Evolutionary conservation across 1,140 invertebrate species (phyloP), one percentile per base, ranked within the genome.

Genomic region (Micrasema longulum): DNA sequence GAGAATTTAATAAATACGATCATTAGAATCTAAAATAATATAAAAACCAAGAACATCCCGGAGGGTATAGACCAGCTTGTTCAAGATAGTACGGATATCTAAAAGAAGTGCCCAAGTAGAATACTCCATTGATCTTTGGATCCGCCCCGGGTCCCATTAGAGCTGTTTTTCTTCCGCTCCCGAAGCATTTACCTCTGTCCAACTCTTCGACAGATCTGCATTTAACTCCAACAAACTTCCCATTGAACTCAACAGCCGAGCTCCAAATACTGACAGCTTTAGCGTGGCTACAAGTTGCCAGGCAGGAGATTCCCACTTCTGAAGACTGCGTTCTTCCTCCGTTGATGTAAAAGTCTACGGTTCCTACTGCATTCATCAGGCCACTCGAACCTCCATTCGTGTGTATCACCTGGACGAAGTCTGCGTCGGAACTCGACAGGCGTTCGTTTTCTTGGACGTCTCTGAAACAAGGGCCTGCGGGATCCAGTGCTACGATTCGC

Each of bases 401-500:
- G 31, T 70, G 68, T 11, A 70, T 5, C 11, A 74, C 52, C 18
- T 75, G 73, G 35, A 75, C 73, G 31, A 75, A 84, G 18, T 79
- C 65, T 1, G 82, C 81, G 69, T 83, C 82, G 16, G 36, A 75
- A 12, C 75, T 60, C 66, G 80, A 77, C 14, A 83, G 62, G 7
- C 72, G 3, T 4, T 69, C 36, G 4, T 62, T 35, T 20, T 52
- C n/a, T 14, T 55, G 20, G 0, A 36, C 60, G 0, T 50, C 48
- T 38, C 69, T 69, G 60, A 72, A 75, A 41, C 73, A 75, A n/a
- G 69, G 69, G 6, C 64, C 73, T 1, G 69, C 64, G 6, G 69
- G 69, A 38, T 75, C 73, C 48, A 75, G 26, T 10, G 11, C 73
- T 0, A 53, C 41, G 20, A 75, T 75, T 20, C 65, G 52, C 6